Evolutionary conservation across 2,113 vertebrate genomes (phyloP).

Genomic region (Capricornis sumatraensis): DNA sequence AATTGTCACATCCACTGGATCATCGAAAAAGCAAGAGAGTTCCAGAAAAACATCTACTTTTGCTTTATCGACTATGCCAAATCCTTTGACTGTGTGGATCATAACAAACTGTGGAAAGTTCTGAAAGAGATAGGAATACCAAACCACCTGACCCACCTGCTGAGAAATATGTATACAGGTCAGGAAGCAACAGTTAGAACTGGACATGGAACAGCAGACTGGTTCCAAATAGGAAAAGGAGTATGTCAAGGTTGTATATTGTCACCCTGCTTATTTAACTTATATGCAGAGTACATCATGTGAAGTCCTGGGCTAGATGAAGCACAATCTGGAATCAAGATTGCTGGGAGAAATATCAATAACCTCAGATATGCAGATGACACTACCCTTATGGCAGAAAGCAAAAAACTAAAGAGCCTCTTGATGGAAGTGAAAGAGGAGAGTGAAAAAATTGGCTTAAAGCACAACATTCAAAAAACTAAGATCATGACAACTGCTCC

Average conservation of each 20-base stretch:
- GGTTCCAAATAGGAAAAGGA: neutral
- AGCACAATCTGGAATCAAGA: neutral
- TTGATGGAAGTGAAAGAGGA: neutral
- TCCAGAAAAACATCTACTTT: neutral
- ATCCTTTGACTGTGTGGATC: neutral
- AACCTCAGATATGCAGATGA: neutral
- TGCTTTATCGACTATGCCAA: neutral
- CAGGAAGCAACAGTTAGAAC: neutral
- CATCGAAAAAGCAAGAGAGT: neutral
- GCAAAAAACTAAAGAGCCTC: neutral
- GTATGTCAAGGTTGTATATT: fast-evolving
- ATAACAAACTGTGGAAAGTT: neutral
- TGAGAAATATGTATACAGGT: neutral
- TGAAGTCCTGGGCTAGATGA: neutral
- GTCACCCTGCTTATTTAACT: neutral
- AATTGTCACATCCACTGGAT: neutral
- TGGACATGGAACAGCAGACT: neutral
- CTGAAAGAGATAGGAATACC: neutral
- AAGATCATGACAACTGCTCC: neutral
- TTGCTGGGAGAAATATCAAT: neutral
- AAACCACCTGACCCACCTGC: fast-evolving
- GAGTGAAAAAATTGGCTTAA: neutral
- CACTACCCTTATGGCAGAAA: neutral
- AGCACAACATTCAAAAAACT: neutral
- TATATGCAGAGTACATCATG: neutral